Percentiles rank a stretch among this genome's conserved stretches.
Conservation (phyloP, 1,140 invertebrate genomes). For the Pteromalus puparum region DNA sequence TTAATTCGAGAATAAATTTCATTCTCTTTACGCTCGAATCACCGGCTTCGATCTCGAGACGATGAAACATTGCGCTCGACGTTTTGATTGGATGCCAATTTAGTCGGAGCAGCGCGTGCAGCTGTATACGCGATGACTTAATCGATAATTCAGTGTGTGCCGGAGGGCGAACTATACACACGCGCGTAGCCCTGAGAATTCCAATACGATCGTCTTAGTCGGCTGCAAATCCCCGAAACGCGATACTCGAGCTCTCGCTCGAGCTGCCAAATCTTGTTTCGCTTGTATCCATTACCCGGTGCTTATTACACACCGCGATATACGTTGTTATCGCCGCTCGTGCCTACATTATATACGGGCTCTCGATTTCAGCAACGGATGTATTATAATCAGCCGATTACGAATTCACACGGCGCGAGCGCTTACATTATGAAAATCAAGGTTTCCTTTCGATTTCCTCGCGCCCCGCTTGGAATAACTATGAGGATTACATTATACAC, state of each 20-base stretch:
- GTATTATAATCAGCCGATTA: too few relatives aligned
- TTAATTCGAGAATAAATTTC: too few relatives aligned
- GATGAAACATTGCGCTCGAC: too few relatives aligned
- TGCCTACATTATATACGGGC: too few relatives aligned
- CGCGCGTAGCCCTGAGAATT: not conserved
- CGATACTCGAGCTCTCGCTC: not conserved
- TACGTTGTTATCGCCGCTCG: too few relatives aligned
- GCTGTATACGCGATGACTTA: not conserved
- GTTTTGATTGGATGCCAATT: not conserved
- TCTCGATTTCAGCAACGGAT: too few relatives aligned
- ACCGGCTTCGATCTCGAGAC: too few relatives aligned
- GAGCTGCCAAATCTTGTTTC: not conserved
- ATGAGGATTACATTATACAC: not conserved
- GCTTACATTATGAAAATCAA: not conserved
- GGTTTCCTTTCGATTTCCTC: not conserved
- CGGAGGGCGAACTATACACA: not conserved
- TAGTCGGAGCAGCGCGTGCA: not conserved
- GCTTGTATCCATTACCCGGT: not conserved
- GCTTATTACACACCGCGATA: not conserved
- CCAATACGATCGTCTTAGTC: not conserved
- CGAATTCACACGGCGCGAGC: not conserved
- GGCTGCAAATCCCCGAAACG: not conserved
- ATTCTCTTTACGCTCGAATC: too few relatives aligned
- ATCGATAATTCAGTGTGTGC: not conserved
- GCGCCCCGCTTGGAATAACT: not conserved